Evolutionary conservation across 1,140 invertebrate species (phyloP).

Genomic region (Ceratina calcarata): DNA sequence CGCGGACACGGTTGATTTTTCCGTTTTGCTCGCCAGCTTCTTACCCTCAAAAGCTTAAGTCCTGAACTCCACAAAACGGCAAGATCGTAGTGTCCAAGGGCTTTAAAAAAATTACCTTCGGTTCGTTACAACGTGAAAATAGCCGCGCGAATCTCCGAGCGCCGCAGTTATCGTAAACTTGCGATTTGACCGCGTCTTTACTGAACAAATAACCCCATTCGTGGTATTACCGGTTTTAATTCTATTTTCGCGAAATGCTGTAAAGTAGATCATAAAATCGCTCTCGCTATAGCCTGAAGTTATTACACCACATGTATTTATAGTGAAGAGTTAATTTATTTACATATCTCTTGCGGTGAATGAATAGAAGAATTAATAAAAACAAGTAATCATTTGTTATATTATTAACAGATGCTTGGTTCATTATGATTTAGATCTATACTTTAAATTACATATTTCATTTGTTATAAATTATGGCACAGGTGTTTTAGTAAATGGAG

Average conservation of each 20-base stretch:
- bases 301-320: no score
- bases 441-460: no score
- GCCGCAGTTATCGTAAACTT: constrained; percentile 11
- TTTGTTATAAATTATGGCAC: no score
- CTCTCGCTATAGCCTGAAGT: no score
- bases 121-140: neutral
- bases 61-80: neutral
- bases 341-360: no score
- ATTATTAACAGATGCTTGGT: no score
- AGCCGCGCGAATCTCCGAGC: no score
- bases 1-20: neutral
- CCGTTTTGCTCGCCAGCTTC: neutral
- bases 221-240: neutral
- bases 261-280: neutral
- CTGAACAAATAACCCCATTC: neutral
- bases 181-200: neutral
- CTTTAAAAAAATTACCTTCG: neutral
- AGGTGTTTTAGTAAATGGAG: no score
- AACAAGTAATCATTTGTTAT: no score
- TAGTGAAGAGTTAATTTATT: no score
- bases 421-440: no score
- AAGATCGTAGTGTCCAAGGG: neutral
- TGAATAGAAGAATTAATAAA: no score
- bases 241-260: neutral
- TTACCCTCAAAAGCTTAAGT: neutral